Evolutionary conservation across 2,888 invertebrate genomes (phyloP).

Genomic region (Iphiclides podalirius): DNA sequence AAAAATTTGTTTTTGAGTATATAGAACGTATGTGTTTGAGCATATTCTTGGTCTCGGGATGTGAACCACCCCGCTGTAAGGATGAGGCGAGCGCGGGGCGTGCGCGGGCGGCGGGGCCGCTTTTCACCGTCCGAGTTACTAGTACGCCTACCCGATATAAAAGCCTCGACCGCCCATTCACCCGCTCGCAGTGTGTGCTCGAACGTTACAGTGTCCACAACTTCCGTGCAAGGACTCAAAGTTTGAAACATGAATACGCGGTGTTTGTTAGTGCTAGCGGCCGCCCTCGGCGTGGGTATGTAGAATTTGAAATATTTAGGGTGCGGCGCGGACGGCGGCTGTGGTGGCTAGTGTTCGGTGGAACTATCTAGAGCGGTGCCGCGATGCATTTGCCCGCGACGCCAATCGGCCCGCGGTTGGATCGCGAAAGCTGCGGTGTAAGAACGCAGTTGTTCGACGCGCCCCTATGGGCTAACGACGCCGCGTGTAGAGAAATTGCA

Average conservation of each 20-base stretch:
- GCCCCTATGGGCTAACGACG: constrained; percentile 30
- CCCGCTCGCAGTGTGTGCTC: constrained; percentile 79
- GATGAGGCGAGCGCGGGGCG: constrained; percentile 37
- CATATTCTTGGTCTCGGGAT: constrained; percentile 23
- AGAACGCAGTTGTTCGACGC: constrained; percentile 23
- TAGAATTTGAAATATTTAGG: constrained; percentile 75
- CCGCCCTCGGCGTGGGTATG: constrained; percentile 86
- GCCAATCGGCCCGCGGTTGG: constrained; percentile 23
- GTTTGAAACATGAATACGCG: constrained; percentile 75
- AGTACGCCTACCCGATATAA: constrained; percentile 72
- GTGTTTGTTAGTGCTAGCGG: constrained; percentile 81
- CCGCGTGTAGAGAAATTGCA: constrained; percentile 50
- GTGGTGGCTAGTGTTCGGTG: constrained; percentile 41
- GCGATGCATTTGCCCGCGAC: constrained; percentile 11
- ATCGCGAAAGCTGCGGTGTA: constrained; percentile 53
- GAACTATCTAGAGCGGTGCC: constrained; percentile 26
- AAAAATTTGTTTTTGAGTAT: too few relatives aligned
- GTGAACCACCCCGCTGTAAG: constrained; percentile 25
- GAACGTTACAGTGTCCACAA: constrained; percentile 75
- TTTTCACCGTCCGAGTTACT: constrained; percentile 66
- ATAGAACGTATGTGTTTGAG: too few relatives aligned
- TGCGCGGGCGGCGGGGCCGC: constrained; percentile 50
- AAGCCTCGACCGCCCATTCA: constrained; percentile 76
- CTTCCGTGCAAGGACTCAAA: constrained; percentile 72
- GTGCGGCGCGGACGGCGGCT: constrained; percentile 43